Conservation (phyloP, 1,140 invertebrate genomes). For the Octopus sinensis region DNA sequence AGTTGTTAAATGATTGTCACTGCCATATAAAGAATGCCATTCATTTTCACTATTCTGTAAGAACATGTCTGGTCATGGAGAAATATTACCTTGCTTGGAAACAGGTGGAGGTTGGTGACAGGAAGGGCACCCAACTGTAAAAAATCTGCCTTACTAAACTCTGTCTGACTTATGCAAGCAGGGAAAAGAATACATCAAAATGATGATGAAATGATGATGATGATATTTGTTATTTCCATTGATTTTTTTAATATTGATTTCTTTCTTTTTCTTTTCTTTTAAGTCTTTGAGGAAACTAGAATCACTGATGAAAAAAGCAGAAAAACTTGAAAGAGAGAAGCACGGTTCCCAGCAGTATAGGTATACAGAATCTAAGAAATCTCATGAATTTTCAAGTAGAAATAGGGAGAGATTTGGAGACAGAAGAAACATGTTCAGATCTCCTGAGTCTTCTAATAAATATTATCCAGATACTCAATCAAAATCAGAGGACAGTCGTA, state of each 20-base stretch:
- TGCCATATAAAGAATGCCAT: too few species aligned
- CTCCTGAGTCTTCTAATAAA: background rate
- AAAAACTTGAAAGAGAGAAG: slow-evolving; percentile 23
- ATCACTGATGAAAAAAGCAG: slow-evolving; percentile 57
- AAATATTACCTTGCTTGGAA: too few species aligned
- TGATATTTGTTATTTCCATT: background rate
- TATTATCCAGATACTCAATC: too few species aligned
- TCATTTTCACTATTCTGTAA: too few species aligned
- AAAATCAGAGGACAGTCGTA: too few species aligned
- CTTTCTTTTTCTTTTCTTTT: slow-evolving; percentile 27
- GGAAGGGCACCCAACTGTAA: too few species aligned
- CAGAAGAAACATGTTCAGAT: slow-evolving; percentile 15
- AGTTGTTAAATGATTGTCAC: too few species aligned
- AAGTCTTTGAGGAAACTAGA: slow-evolving; percentile 63
- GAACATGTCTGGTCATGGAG: too few species aligned
- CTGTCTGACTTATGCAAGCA: too few species aligned
- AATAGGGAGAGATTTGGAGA: slow-evolving; percentile 12
- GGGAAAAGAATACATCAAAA: background rate
- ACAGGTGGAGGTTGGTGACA: too few species aligned
- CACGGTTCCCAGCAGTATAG: slow-evolving; percentile 8
- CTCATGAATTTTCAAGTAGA: slow-evolving; percentile 6
- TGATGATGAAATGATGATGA: background rate
- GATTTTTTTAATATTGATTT: background rate
- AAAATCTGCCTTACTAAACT: too few species aligned
- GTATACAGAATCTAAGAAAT: too few species aligned